Percentiles rank a stretch among this genome's conserved stretches.
Evolutionary conservation across 1,140 invertebrate species (phyloP).

Genomic region (Drosophila lini): DNA sequence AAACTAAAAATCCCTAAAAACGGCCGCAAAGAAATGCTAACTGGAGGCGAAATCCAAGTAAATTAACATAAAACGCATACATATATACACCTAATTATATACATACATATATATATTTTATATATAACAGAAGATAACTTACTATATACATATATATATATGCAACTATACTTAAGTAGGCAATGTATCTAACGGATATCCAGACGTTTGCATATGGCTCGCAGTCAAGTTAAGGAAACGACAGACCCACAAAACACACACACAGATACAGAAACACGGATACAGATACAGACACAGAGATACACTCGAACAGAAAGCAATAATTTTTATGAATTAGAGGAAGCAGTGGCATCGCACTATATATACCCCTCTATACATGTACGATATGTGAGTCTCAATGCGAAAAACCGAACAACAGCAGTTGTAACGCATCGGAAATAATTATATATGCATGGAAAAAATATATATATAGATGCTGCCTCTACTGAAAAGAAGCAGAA

Average conservation of each 20-base stretch:
- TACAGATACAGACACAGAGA: slow-evolving; percentile 20
- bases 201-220: slow-evolving; percentile 75
- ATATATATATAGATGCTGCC: slow-evolving; percentile 21
- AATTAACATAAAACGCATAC: slow-evolving; percentile 61
- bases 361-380: slow-evolving; percentile 37
- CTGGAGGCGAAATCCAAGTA: slow-evolving; percentile 41
- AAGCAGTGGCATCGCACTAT: slow-evolving; percentile 67
- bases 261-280: slow-evolving; percentile 21
- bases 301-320: slow-evolving; percentile 70
- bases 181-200: slow-evolving; percentile 74
- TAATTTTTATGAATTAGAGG: slow-evolving; percentile 68
- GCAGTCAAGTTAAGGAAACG: slow-evolving; percentile 70
- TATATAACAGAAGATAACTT: slow-evolving; percentile 63
- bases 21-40: slow-evolving; percentile 43
- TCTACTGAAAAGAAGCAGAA: slow-evolving; percentile 24
- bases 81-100: slow-evolving; percentile 57
- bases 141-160: slow-evolving; percentile 62
- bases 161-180: slow-evolving; percentile 78
- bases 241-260: slow-evolving; percentile 38
- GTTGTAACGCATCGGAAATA: slow-evolving; percentile 61
- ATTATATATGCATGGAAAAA: slow-evolving; percentile 33
- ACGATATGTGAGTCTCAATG: slow-evolving; percentile 39
- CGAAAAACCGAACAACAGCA: slow-evolving; percentile 26
- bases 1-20: slow-evolving; percentile 43
- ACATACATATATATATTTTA: slow-evolving; percentile 64